Conservation (phyloP, 1,140 invertebrate genomes). For the Pogonomyrmex barbatus region DNA sequence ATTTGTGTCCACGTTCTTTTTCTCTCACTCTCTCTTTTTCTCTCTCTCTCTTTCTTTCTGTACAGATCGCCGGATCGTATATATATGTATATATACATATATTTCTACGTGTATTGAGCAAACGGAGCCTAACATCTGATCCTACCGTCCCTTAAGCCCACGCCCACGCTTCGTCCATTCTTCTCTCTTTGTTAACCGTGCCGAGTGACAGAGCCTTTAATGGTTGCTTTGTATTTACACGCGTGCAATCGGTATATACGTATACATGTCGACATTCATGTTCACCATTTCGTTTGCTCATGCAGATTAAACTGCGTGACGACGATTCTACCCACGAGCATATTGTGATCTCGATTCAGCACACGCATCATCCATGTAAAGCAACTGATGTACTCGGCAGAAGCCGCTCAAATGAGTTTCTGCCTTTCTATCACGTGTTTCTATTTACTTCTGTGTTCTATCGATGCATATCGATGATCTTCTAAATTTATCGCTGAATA, state of each 20-base stretch:
- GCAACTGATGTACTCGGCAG: constrained; percentile 37
- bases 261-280: constrained; percentile 53
- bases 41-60: constrained; percentile 44
- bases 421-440: constrained; percentile 49
- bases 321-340: constrained; percentile 14
- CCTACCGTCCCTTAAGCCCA: neutral
- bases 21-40: neutral
- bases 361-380: constrained; percentile 30
- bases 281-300: constrained; percentile 32
- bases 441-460: constrained; percentile 7
- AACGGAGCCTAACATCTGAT: constrained; percentile 32
- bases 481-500: constrained; percentile 22
- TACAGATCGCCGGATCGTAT: constrained; percentile 33
- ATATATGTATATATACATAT: constrained; percentile 27
- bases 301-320: constrained; percentile 47
- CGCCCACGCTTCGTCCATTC: constrained; percentile 47
- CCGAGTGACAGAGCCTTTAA: constrained; percentile 45
- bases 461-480: constrained; percentile 13
- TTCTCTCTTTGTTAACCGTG: constrained; percentile 52
- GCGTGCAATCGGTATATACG: constrained; percentile 56
- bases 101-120: constrained; percentile 42
- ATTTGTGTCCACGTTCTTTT: constrained; percentile 29
- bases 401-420: constrained; percentile 27
- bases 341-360: constrained; percentile 37
- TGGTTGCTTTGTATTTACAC: constrained; percentile 60